phyloP scores from a whole-genome alignment of 2,888 invertebrate genomes.

The Sphaerophoria rueppellii region DNA sequence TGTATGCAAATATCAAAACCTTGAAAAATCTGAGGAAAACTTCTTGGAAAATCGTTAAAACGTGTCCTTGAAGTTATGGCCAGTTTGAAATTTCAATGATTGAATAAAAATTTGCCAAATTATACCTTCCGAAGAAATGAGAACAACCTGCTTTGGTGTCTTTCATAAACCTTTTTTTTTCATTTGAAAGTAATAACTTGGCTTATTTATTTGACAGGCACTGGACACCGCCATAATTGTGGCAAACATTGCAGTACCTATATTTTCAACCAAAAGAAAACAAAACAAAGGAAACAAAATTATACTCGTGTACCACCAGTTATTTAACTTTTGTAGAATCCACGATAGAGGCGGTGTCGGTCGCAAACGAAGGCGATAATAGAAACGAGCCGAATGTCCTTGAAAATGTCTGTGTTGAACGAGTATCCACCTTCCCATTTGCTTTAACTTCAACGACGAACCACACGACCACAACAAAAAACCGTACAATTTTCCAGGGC shows the following conservation, averaged over 20 bases:
- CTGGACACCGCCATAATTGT: not conserved
- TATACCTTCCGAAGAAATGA: too few relatives aligned
- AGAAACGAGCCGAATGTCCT: conserved; percentile 41
- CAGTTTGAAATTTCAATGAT: too few relatives aligned
- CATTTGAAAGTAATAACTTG: not conserved
- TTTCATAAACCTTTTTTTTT: not conserved
- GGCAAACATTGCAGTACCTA: not conserved
- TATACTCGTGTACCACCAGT: conserved; percentile 20
- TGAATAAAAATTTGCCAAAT: too few relatives aligned
- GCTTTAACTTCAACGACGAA: not conserved
- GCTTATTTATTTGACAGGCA: conserved; percentile 5
- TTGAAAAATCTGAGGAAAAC: too few relatives aligned
- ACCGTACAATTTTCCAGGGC: conserved; percentile 3
- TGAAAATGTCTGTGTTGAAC: conserved; percentile 49
- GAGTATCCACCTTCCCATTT: not conserved
- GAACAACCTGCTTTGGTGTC: not conserved
- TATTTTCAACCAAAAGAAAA: not conserved
- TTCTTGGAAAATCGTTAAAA: too few relatives aligned
- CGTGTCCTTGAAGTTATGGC: too few relatives aligned
- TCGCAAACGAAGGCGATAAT: not conserved
- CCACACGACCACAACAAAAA: conserved; percentile 20
- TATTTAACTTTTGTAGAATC: conserved; percentile 42
- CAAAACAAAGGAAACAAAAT: not conserved
- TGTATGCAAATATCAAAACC: too few relatives aligned
- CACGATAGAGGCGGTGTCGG: not conserved